These are phyloP conservation scores for Drosophila austrosaltans DNA, from an alignment of 2,888 invertebrate species.

Conservation along the genomic window DNA sequence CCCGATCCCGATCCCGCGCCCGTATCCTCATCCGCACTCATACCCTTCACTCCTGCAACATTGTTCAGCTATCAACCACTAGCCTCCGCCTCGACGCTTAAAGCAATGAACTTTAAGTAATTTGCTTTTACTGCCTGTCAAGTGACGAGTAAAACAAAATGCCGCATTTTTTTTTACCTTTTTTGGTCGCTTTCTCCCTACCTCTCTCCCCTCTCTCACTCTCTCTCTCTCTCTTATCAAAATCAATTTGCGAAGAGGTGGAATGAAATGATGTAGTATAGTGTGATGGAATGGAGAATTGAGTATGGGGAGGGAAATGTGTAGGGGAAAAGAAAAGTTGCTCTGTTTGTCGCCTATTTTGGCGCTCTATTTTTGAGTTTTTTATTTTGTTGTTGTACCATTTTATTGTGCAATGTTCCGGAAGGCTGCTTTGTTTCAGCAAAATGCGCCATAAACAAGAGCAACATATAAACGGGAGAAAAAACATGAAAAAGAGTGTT, in stretches of 20 bases:
- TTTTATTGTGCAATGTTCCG: conserved; percentile 78
- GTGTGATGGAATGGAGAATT: neutral
- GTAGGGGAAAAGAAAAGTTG: conserved; percentile 12
- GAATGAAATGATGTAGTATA: conserved; percentile 5
- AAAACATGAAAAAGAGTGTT: conserved; percentile 32
- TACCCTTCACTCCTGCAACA: neutral
- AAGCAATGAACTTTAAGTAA: conserved; percentile 79
- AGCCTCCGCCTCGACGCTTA: conserved; percentile 57
- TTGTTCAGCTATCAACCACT: conserved; percentile 2
- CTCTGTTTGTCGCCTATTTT: conserved; percentile 64
- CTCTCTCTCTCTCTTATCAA: conserved; percentile 50
- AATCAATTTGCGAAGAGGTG: conserved; percentile 62
- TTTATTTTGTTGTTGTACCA: conserved; percentile 45
- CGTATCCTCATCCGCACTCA: neutral
- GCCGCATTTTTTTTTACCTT: conserved; percentile 47
- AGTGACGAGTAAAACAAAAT: conserved; percentile 66
- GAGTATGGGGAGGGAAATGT: neutral
- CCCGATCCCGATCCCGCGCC: neutral
- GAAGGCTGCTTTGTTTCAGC: conserved; percentile 74
- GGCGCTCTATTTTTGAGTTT: conserved; percentile 72
- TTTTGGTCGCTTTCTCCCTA: conserved; percentile 16
- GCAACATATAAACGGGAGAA: conserved; percentile 53
- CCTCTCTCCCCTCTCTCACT: neutral
- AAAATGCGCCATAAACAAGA: conserved; percentile 66
- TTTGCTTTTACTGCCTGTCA: conserved; percentile 76